These are phyloP conservation scores for Cheilosia variabilis DNA, from an alignment of 2,888 invertebrate genomes.

Conservation along the genomic window DNA sequence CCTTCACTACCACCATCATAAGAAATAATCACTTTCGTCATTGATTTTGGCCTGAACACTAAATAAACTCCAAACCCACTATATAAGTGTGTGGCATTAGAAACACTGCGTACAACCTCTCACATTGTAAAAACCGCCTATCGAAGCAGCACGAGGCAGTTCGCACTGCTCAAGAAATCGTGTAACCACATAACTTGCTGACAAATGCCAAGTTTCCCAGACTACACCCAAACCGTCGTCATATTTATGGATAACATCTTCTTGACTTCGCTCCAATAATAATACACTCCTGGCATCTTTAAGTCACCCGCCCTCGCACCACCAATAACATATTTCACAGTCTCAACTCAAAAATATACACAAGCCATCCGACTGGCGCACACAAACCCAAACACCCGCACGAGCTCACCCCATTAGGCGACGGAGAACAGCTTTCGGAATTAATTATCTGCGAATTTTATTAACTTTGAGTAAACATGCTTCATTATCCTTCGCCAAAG, in stretches of 20 bases:
- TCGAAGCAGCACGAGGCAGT: slow-evolving; percentile 61
- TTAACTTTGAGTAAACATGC: slow-evolving; percentile 76
- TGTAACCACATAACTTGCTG: slow-evolving; percentile 74
- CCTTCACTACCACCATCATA: slow-evolving; percentile 28
- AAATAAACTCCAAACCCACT: slow-evolving; percentile 20
- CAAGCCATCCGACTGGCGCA: slow-evolving; percentile 19
- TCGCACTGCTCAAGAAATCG: slow-evolving; percentile 67
- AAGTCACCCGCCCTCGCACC: slow-evolving; percentile 47
- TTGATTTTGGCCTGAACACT: slow-evolving; percentile 49
- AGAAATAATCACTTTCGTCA: slow-evolving; percentile 53
- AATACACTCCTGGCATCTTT: slow-evolving; percentile 61
- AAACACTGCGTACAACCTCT: slow-evolving; percentile 4
- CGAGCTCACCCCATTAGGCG: slow-evolving; percentile 66
- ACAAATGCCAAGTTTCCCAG: slow-evolving; percentile 71
- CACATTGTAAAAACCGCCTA: slow-evolving; percentile 47
- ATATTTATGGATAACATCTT: slow-evolving; percentile 72
- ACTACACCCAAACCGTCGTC: slow-evolving; percentile 16
- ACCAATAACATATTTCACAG: slow-evolving; percentile 70
- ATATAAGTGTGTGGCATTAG: slow-evolving; percentile 54
- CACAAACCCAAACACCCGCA: slow-evolving; percentile 7
- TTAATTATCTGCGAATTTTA: slow-evolving; percentile 76
- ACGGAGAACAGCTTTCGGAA: slow-evolving; percentile 73
- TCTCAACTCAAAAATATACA: slow-evolving; percentile 56
- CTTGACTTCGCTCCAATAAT: slow-evolving; percentile 72
- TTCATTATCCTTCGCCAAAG: slow-evolving; percentile 76